Conservation (phyloP, 2,888 invertebrate genomes). For the Ophion slaviceki region DNA sequence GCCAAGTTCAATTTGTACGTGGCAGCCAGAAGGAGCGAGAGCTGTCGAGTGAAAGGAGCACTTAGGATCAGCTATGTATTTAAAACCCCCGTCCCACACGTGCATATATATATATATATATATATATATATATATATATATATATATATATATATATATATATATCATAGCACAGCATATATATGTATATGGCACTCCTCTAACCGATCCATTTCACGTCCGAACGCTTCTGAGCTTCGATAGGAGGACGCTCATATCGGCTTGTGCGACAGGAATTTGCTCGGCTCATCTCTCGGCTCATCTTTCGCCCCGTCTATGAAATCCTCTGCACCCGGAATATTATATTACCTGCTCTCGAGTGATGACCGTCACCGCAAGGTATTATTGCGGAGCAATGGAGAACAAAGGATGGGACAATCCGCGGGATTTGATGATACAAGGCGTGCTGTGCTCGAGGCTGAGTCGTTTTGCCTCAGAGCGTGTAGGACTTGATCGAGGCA, state of each 20-base stretch:
- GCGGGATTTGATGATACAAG: too few species aligned
- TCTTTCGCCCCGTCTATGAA: not conserved
- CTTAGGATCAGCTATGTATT: slow-evolving; percentile 38
- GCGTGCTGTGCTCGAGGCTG: not conserved
- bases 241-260: not conserved
- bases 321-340: too few species aligned
- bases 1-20: slow-evolving; percentile 40
- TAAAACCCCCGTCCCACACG: not conserved
- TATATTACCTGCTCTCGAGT: too few species aligned
- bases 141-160: not conserved
- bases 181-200: not conserved
- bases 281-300: not conserved
- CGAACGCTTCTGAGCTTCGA: slow-evolving; percentile 32
- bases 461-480: too few species aligned
- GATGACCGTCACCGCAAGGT: too few species aligned
- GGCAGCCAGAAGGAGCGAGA: slow-evolving; percentile 22
- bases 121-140: not conserved
- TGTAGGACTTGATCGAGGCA: too few species aligned
- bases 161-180: not conserved
- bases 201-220: slow-evolving; percentile 52
- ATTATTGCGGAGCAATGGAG: too few species aligned
- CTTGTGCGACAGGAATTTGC: too few species aligned
- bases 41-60: slow-evolving; percentile 39
- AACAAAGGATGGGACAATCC: too few species aligned
- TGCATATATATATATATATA: not conserved